phyloP scores from a whole-genome alignment of 1,140 invertebrate species.

The Trachelipus rathkii region DNA sequence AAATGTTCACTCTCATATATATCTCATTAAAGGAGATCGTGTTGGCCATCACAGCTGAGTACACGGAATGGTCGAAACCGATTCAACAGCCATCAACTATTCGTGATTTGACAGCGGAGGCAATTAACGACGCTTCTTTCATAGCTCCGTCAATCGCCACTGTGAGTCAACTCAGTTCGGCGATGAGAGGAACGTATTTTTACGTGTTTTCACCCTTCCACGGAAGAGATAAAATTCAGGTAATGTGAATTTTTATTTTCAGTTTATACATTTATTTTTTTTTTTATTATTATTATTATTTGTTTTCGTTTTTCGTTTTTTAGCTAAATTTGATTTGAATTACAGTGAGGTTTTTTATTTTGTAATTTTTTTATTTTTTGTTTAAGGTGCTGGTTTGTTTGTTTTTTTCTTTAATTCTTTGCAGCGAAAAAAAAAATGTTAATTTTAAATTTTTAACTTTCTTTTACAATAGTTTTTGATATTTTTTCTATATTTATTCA shows the following conservation, averaged over 20 bases:
- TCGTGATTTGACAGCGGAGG: conserved; percentile 4
- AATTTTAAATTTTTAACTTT: too few species aligned
- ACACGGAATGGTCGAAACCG: neutral
- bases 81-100: neutral
- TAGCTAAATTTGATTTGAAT: too few species aligned
- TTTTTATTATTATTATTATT: too few species aligned
- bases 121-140: conserved; percentile 1
- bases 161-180: neutral
- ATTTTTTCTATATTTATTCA: too few species aligned
- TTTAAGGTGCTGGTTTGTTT: too few species aligned
- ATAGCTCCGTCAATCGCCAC: neutral
- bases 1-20: neutral
- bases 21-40: neutral
- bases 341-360: too few species aligned
- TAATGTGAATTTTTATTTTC: neutral
- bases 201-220: neutral
- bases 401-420: too few species aligned
- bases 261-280: too few species aligned
- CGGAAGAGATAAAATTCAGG: neutral
- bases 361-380: too few species aligned
- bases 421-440: too few species aligned
- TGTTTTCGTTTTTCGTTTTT: too few species aligned
- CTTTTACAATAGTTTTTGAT: too few species aligned
- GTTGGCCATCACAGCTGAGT: conserved; percentile 16
- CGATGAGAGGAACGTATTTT: neutral